phyloP scores from a whole-genome alignment of 1,140 invertebrate species.

The Sitophilus oryzae region DNA sequence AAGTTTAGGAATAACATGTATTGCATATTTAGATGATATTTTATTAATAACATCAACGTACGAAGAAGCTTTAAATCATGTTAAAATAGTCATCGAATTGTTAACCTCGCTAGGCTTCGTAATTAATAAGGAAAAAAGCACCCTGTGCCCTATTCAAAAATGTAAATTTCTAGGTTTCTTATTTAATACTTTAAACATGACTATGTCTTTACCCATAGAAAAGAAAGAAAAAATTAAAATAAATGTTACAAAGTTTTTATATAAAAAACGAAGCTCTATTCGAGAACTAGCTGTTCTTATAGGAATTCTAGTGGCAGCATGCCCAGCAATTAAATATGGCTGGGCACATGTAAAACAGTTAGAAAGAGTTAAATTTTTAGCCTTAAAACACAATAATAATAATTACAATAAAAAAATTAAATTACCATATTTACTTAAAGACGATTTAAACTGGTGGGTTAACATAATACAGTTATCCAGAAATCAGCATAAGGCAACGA shows the following conservation, averaged over 20 bases:
- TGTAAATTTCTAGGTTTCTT: constrained; percentile 31
- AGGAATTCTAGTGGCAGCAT: constrained; percentile 6
- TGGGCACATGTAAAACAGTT: background rate
- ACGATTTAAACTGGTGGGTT: constrained; percentile 5
- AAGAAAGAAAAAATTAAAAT: constrained; percentile 1
- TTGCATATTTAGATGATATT: constrained; percentile 37
- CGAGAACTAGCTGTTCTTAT: constrained; percentile 2
- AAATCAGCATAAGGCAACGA: background rate
- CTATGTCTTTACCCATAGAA: constrained; percentile 17
- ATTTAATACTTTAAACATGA: constrained; percentile 24
- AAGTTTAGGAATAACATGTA: constrained; percentile 18
- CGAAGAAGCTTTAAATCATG: constrained; percentile 1
- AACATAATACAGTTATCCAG: background rate
- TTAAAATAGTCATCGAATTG: background rate
- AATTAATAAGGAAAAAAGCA: constrained; percentile 31
- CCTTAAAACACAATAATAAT: background rate
- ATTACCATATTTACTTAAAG: background rate
- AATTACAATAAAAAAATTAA: constrained; percentile 4
- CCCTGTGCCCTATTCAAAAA: constrained; percentile 17
- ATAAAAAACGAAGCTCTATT: too few species aligned
- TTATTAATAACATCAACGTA: constrained; percentile 25
- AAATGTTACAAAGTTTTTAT: background rate
- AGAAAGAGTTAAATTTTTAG: constrained; percentile 9
- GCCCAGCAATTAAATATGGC: constrained; percentile 12
- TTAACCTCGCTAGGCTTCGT: constrained; percentile 15